phyloP scores from a whole-genome alignment of 2,797 vertebrate genomes.

The Gallinago nigripennis region DNA sequence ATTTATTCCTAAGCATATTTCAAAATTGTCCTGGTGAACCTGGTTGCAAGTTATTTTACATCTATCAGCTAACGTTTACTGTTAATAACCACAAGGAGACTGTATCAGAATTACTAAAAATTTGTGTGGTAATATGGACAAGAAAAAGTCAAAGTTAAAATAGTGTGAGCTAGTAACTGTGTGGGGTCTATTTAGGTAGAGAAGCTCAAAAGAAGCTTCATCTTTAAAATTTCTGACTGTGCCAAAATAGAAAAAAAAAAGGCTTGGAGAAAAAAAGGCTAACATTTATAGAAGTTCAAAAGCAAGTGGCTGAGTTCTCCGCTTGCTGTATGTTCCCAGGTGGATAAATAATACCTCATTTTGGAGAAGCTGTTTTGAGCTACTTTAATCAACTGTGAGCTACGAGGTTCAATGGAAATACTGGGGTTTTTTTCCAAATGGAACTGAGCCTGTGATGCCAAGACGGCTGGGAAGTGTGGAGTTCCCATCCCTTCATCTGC shows the following conservation, averaged over 20 bases:
- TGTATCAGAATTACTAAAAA: not conserved
- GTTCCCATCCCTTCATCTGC: not conserved
- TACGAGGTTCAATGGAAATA: not conserved
- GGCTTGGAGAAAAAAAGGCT: not conserved
- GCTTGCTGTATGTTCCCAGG: not conserved
- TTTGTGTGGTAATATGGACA: not conserved
- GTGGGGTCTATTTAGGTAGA: not conserved
- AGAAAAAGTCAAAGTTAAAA: not conserved
- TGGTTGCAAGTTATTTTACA: not conserved
- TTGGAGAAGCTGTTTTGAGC: not conserved
- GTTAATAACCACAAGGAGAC: not conserved
- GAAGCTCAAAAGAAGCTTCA: not conserved
- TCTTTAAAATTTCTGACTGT: not conserved
- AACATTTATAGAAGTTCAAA: not conserved
- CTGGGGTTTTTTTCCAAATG: not conserved
- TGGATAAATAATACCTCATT: not conserved
- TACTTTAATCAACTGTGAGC: not conserved
- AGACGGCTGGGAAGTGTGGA: not conserved
- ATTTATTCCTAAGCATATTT: not conserved
- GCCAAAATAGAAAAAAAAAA: not conserved
- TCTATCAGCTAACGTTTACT: not conserved
- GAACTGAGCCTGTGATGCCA: not conserved
- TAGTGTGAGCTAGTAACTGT: rapidly evolving
- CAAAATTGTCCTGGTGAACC: not conserved
- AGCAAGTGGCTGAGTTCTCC: not conserved